These are phyloP conservation scores for Tauraco erythrolophus DNA, from an alignment of 2,113 vertebrate species.

Conservation along the genomic window DNA sequence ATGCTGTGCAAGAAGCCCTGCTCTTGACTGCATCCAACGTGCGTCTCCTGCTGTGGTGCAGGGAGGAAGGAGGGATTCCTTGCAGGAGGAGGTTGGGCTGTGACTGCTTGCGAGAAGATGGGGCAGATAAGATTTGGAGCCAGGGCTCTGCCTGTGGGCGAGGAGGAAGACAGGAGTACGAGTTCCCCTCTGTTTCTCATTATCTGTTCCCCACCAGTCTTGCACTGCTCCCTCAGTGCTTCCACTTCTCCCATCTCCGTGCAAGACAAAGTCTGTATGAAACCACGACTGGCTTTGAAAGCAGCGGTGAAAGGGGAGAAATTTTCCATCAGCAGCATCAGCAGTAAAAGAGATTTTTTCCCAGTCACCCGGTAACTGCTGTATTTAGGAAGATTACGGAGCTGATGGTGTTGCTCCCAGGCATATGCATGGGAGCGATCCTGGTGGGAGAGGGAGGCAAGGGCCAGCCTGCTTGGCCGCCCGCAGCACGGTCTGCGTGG, in stretches of 20 bases:
- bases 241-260: neutral
- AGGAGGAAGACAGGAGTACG: neutral
- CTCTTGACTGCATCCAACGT: neutral
- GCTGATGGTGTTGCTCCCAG: slow-evolving; percentile 26
- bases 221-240: neutral
- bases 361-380: slow-evolving; percentile 77
- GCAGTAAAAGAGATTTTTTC: slow-evolving; percentile 77
- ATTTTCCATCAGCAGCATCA: slow-evolving; percentile 80
- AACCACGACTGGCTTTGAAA: slow-evolving; percentile 63
- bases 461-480: neutral
- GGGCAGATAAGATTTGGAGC: neutral
- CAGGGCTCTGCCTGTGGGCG: neutral
- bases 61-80: neutral
- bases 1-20: neutral
- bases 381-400: slow-evolving; percentile 75
- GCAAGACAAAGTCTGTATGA: slow-evolving; percentile 32
- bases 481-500: rapidly evolving
- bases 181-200: neutral
- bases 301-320: slow-evolving; percentile 70
- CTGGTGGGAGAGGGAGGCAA: neutral
- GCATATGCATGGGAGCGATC: neutral
- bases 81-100: neutral
- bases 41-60: rapidly evolving
- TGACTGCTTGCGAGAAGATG: neutral
- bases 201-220: neutral